A percentile compares a stretch with the other conserved stretches of the same genome.
Evolutionary conservation across 2,797 vertebrate species (phyloP).

Genomic region (Loris lydekkerianus): DNA sequence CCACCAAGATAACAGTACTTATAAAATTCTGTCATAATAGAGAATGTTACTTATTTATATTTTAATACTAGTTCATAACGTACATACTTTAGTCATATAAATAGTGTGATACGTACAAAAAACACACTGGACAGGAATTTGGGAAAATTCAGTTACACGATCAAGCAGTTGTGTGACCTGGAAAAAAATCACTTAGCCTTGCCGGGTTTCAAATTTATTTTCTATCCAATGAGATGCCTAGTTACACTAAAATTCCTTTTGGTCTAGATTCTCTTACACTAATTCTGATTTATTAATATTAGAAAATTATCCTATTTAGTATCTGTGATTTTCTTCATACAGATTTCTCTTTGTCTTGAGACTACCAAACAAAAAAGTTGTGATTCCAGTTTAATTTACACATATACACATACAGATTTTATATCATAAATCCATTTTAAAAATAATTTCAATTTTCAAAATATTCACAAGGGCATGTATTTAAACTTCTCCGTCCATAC

Average conservation of each 20-base stretch:
- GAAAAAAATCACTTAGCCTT: neutral
- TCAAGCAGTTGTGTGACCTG: neutral
- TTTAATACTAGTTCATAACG: constrained; percentile 75
- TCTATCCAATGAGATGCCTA: neutral
- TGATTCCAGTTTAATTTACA: neutral
- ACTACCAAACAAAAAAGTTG: neutral
- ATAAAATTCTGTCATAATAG: constrained; percentile 63
- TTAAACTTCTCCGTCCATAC: neutral
- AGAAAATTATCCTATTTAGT: neutral
- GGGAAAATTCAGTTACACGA: neutral
- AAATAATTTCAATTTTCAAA: neutral
- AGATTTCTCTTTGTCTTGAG: neutral
- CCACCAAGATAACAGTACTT: constrained; percentile 72
- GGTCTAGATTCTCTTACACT: neutral
- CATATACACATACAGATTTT: neutral
- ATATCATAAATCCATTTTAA: neutral
- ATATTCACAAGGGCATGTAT: neutral
- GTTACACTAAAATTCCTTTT: neutral
- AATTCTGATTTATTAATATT: neutral
- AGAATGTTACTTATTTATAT: constrained; percentile 70
- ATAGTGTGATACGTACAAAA: neutral
- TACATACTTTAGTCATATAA: constrained; percentile 36
- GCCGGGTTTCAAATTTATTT: neutral
- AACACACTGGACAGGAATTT: neutral
- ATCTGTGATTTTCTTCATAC: neutral